Percentiles rank a stretch among this genome's conserved stretches.
These are phyloP conservation scores for Drosophila borealis DNA, from an alignment of 2,888 invertebrate genomes.

Conservation along the genomic window DNA sequence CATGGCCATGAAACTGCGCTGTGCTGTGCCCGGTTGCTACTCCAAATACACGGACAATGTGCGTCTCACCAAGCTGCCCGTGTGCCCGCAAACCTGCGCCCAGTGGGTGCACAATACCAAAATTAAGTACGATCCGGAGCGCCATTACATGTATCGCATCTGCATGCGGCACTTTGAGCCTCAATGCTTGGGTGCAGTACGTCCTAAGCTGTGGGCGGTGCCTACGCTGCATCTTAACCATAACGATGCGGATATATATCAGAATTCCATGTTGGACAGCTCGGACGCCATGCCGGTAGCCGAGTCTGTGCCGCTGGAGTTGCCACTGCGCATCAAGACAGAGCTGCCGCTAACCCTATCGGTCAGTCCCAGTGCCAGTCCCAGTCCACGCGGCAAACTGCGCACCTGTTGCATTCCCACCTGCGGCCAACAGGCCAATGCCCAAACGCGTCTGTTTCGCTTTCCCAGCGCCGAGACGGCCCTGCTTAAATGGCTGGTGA, in stretches of 20 bases:
- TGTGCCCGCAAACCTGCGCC: slow-evolving; percentile 38
- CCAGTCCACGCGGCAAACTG: slow-evolving; percentile 56
- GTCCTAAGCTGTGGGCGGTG: slow-evolving; percentile 54
- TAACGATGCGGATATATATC: slow-evolving; percentile 39
- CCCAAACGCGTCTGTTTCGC: slow-evolving; percentile 50
- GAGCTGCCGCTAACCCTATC: slow-evolving; percentile 19
- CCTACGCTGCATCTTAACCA: slow-evolving; percentile 66
- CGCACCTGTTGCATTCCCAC: slow-evolving; percentile 61
- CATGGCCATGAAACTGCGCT: slow-evolving; percentile 59
- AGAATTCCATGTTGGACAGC: slow-evolving; percentile 29
- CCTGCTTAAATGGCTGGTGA: slow-evolving; percentile 73
- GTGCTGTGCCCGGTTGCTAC: slow-evolving; percentile 73
- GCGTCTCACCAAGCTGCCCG: slow-evolving; percentile 67
- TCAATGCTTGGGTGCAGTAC: slow-evolving; percentile 37
- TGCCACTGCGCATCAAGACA: slow-evolving; percentile 39
- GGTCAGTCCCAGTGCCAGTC: slow-evolving; percentile 57
- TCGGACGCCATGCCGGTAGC: not conserved
- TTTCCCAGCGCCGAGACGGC: slow-evolving; percentile 62
- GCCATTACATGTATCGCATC: slow-evolving; percentile 66
- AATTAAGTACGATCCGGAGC: slow-evolving; percentile 54
- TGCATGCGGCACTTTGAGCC: slow-evolving; percentile 75
- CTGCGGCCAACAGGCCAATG: slow-evolving; percentile 44
- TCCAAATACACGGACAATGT: slow-evolving; percentile 62
- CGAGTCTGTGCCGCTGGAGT: slow-evolving; percentile 22
- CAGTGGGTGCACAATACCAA: slow-evolving; percentile 79